Percentiles rank a stretch among this genome's conserved stretches.
These are phyloP conservation scores for Amphibalanus amphitrite DNA, from an alignment of 1,140 invertebrate species.

Conservation along the genomic window DNA sequence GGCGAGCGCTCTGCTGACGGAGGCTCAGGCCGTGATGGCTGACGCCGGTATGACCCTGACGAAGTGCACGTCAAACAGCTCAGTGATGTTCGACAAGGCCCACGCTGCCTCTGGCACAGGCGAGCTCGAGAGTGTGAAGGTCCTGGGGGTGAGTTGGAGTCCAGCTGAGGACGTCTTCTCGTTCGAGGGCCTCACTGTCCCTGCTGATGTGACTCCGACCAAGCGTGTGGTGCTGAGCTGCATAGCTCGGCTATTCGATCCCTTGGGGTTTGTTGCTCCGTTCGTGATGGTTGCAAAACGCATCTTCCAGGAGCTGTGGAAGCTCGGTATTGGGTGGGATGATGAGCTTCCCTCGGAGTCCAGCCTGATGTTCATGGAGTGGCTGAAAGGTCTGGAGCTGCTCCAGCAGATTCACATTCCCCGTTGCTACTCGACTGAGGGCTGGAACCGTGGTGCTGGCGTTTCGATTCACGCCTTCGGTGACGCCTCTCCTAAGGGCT, in stretches of 20 bases:
- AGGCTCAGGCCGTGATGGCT: background rate
- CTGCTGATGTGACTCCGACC: too few relatives aligned
- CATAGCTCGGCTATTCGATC: too few relatives aligned
- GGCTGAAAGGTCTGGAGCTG: background rate
- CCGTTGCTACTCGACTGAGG: background rate
- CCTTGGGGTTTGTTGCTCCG: too few relatives aligned
- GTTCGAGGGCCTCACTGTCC: too few relatives aligned
- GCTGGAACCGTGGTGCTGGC: background rate
- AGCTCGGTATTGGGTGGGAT: background rate
- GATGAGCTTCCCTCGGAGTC: background rate
- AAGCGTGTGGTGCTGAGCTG: too few relatives aligned
- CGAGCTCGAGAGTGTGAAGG: background rate
- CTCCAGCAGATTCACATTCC: background rate
- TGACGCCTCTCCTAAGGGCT: background rate
- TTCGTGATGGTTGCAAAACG: too few relatives aligned
- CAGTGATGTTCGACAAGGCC: background rate
- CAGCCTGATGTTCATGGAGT: background rate
- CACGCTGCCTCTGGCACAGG: background rate
- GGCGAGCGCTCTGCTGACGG: background rate
- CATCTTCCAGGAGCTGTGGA: background rate
- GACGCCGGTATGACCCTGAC: background rate
- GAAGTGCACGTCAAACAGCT: background rate
- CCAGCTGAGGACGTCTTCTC: too few relatives aligned
- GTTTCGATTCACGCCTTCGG: background rate
- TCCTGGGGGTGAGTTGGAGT: too few relatives aligned